A percentile compares a stretch with the other conserved stretches of the same genome.
These are phyloP conservation scores for Auanema freiburgensis DNA, from an alignment of 2,888 invertebrate genomes.

Conservation along the genomic window DNA sequence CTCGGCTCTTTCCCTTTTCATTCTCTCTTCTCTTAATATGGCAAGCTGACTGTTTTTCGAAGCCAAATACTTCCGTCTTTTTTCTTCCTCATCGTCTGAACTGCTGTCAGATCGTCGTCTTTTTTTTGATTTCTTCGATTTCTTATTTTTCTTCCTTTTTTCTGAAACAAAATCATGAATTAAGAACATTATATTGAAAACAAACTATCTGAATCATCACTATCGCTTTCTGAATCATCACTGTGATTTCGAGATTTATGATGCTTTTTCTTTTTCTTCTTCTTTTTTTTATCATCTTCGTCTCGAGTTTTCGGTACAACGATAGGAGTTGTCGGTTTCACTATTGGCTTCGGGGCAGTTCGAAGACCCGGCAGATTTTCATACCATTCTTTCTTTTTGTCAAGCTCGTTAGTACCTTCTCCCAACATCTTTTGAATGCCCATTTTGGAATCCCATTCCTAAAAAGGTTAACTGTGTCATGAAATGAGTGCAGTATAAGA, in stretches of 20 bases:
- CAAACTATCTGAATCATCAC: too few relatives aligned
- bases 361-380: constrained; percentile 71
- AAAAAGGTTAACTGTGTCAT: too few relatives aligned
- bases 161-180: too few relatives aligned
- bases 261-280: constrained; percentile 18
- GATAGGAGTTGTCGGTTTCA: constrained; percentile 19
- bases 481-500: constrained; percentile 5
- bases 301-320: neutral
- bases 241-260: neutral
- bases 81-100: neutral
- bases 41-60: constrained; percentile 13
- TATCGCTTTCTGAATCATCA: too few relatives aligned
- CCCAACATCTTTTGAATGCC: constrained; percentile 93
- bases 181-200: too few relatives aligned
- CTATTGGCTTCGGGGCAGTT: constrained; percentile 17
- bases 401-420: constrained; percentile 69
- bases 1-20: constrained; percentile 82
- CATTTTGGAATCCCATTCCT: constrained; percentile 95
- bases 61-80: constrained; percentile 3
- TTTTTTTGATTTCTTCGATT: neutral
- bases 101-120: neutral
- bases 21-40: constrained; percentile 76
- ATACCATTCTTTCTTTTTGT: constrained; percentile 81
- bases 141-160: constrained; percentile 1
- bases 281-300: constrained; percentile 9